These are phyloP conservation scores for Dendroctonus valens DNA, from an alignment of 1,140 invertebrate genomes.

Conservation along the genomic window DNA sequence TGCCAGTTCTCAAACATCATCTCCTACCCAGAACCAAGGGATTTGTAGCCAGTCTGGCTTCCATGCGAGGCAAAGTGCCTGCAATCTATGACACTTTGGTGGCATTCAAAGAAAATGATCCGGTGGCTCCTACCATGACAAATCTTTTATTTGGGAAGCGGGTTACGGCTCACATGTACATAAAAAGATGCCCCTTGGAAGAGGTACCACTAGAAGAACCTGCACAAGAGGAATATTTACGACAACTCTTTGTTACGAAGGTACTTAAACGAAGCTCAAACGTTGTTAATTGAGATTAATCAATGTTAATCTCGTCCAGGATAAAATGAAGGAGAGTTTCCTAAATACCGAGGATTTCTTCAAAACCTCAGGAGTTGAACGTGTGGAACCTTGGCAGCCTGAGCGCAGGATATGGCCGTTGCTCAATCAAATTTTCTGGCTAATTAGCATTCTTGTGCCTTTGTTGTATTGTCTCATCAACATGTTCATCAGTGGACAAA, in stretches of 20 bases:
- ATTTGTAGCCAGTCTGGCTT: conserved; percentile 74
- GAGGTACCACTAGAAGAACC: conserved; percentile 78
- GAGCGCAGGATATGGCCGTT: conserved; percentile 63
- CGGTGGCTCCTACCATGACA: conserved; percentile 72
- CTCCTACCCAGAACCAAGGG: conserved; percentile 91
- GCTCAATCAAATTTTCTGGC: conserved; percentile 72
- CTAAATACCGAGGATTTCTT: conserved; percentile 81
- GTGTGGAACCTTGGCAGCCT: conserved; percentile 57
- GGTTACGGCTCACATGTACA: conserved; percentile 73
- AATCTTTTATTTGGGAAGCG: conserved; percentile 78
- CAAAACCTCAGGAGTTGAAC: conserved; percentile 66
- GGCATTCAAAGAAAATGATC: conserved; percentile 67
- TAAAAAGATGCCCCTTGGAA: conserved; percentile 78
- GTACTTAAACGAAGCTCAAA: conserved; percentile 50
- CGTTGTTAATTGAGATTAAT: not conserved
- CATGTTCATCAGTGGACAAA: conserved; percentile 69
- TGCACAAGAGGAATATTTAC: conserved; percentile 76
- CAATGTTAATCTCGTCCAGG: conserved; percentile 52
- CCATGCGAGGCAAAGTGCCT: conserved; percentile 71
- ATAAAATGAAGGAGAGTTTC: conserved; percentile 79
- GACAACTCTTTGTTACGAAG: conserved; percentile 77
- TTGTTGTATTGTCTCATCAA: conserved; percentile 69
- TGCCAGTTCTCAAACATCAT: conserved; percentile 85
- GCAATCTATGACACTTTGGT: conserved; percentile 86
- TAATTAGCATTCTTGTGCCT: conserved; percentile 64